Evolutionary conservation across 1,140 invertebrate species (phyloP), one percentile per base, ranked within the genome.

Genomic region (Magallana gigas): DNA sequence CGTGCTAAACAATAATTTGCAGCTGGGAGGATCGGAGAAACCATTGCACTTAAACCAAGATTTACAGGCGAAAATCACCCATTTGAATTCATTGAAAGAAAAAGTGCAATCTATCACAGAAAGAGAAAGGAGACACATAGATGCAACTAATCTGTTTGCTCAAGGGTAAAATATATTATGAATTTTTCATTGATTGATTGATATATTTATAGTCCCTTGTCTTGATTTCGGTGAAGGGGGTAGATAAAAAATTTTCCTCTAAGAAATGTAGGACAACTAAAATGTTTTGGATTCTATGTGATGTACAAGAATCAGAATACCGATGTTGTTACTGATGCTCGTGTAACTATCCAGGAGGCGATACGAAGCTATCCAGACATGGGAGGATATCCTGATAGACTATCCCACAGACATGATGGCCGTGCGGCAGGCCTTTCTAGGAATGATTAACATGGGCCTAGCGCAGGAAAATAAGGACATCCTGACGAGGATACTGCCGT

Each of bases 11-110:
- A 29, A 84, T 23, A 60, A 64, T 62, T 14, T 84, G 29, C 16
- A 29, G 11, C 58, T 84, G 8, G 83, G 83, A 60, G 83, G 83
- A 84, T 60, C 58, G 14, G 83, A 84, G 16, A 84, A 84, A 84
- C 83, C 83, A 23, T 16, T 84, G 0, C 83, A 84, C 23, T n/a
- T 84, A 48, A 84, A 84, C 48, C n/a, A 23, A 60, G 83, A 84
- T 0, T 11, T 84, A 36, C 57, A 84, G 48, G 16, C 18, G 11
- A 62, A 36, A 84, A 62, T 84, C 14, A 58, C 58, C 4, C 18
- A 59, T 36, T 18, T 84, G 11, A 84, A 84, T 16, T n/a, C 23
- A 16, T 62, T 84, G 18, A 62, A 48, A 62, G 57, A 62, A 29
- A 60, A 84, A 12, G 58, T 62, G 14, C 56, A 84, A 29, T 11